Evolutionary conservation across 2,888 invertebrate genomes (phyloP).

Genomic region (Tetanocera ferruginea): DNA sequence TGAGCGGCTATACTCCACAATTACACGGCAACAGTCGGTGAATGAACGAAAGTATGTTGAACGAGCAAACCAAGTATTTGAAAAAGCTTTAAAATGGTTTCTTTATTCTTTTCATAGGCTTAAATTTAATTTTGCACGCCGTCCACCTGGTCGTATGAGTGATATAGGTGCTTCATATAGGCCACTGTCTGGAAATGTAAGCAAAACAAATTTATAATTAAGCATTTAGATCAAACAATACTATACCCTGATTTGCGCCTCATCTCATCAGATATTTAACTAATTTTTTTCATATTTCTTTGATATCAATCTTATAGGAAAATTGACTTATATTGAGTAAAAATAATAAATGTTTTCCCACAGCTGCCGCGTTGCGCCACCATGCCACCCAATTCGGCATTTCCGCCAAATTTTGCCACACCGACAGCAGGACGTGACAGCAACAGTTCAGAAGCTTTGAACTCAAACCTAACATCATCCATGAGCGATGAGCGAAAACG

Average conservation of each 20-base stretch:
- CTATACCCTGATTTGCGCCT: no score
- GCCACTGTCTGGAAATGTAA: conserved; percentile 47
- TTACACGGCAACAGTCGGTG: conserved; percentile 45
- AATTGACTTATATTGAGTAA: background rate
- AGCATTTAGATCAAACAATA: background rate
- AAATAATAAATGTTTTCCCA: background rate
- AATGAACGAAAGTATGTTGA: conserved; percentile 44
- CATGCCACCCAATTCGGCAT: conserved; percentile 52
- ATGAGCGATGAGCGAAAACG: conserved; percentile 40
- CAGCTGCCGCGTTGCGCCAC: conserved; percentile 53
- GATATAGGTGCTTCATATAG: conserved; percentile 42
- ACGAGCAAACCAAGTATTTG: background rate
- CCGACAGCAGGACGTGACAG: conserved; percentile 14
- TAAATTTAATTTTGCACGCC: conserved; percentile 46
- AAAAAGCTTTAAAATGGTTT: background rate
- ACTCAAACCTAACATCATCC: conserved; percentile 18
- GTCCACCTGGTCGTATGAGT: conserved; percentile 42
- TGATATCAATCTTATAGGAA: background rate
- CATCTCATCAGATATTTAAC: no score
- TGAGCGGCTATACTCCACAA: conserved; percentile 58
- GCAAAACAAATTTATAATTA: background rate
- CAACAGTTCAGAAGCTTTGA: conserved; percentile 3
- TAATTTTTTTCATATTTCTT: no score
- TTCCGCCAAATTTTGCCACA: conserved; percentile 33
- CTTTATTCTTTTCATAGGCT: conserved; percentile 19